Conservation (phyloP, 2,797 vertebrate genomes). For the Columba guinea region DNA sequence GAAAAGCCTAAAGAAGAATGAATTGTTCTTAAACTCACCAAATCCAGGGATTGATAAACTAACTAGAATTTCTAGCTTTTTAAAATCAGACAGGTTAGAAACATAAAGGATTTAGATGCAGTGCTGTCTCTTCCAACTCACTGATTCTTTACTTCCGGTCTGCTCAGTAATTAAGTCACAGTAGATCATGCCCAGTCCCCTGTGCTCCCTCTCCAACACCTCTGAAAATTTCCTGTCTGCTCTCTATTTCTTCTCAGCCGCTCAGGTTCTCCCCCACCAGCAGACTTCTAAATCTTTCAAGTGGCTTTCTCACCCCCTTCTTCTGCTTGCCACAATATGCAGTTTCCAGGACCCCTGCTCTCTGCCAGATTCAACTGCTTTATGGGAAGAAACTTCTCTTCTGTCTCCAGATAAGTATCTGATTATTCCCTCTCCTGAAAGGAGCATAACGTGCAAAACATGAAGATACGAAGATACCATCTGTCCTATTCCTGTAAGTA, state of each 20-base stretch:
- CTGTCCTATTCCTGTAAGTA: neutral
- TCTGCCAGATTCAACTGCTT: slow-evolving; percentile 13
- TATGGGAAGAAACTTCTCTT: neutral
- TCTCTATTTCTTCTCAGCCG: neutral
- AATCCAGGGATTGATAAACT: neutral
- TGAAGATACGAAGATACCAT: slow-evolving; percentile 8
- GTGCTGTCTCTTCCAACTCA: neutral
- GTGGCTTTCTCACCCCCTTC: neutral
- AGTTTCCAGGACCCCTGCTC: neutral
- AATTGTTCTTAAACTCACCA: neutral
- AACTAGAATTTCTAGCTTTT: neutral
- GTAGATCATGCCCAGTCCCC: neutral
- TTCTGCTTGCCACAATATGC: neutral
- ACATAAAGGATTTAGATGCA: neutral
- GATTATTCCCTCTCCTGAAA: slow-evolving; percentile 19
- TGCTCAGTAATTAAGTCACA: neutral
- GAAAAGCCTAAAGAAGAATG: neutral
- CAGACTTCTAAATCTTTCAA: slow-evolving; percentile 12
- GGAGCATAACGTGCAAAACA: neutral
- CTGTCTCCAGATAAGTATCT: neutral
- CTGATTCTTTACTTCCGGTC: neutral
- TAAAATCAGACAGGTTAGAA: neutral
- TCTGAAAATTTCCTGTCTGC: neutral
- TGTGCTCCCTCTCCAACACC: neutral
- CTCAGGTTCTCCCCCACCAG: slow-evolving; percentile 24